Conservation (phyloP, 2,888 invertebrate species). For the Ypsolopha scabrella region DNA sequence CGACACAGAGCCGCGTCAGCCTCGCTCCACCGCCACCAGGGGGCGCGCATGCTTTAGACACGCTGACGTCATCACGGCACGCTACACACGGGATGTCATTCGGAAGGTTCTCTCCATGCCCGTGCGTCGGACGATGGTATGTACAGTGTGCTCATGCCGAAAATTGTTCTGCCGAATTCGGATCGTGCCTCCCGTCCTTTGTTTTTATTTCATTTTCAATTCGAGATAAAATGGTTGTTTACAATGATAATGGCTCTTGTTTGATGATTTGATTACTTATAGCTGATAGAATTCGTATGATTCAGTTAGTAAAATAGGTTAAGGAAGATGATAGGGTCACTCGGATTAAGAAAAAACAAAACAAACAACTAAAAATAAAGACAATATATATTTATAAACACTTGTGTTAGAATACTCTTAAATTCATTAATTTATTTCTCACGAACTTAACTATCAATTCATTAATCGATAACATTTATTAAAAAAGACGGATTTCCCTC, state of each 20-base stretch:
- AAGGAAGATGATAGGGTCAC: conserved; percentile 26
- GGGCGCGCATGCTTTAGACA: conserved; percentile 9
- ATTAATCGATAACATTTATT: conserved; percentile 57
- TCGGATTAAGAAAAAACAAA: conserved; percentile 60
- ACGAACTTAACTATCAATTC: conserved; percentile 65
- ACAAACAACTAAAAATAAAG: conserved; percentile 62
- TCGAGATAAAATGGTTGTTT: not conserved
- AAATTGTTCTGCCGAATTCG: conserved; percentile 7
- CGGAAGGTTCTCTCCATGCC: conserved; percentile 34
- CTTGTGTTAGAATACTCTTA: conserved; percentile 70
- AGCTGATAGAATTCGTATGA: conserved; percentile 60
- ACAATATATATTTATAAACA: conserved; percentile 71
- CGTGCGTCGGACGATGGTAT: conserved; percentile 34
- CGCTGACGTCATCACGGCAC: too few relatives aligned
- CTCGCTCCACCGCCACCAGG: conserved; percentile 7
- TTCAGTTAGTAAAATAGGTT: conserved; percentile 26
- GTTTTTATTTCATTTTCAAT: not conserved
- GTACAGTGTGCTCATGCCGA: conserved; percentile 14
- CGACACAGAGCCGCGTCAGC: conserved; percentile 31
- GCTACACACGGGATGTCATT: conserved; percentile 4
- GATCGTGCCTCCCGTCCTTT: conserved; percentile 6
- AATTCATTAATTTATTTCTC: conserved; percentile 68
- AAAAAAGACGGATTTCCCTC: conserved; percentile 51
- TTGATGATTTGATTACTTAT: conserved; percentile 30
- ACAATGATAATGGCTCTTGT: not conserved